A percentile compares a stretch with the other conserved stretches of the same genome.
phyloP scores from a whole-genome alignment of 2,797 vertebrate genomes.

The Bucorvus abyssinicus region DNA sequence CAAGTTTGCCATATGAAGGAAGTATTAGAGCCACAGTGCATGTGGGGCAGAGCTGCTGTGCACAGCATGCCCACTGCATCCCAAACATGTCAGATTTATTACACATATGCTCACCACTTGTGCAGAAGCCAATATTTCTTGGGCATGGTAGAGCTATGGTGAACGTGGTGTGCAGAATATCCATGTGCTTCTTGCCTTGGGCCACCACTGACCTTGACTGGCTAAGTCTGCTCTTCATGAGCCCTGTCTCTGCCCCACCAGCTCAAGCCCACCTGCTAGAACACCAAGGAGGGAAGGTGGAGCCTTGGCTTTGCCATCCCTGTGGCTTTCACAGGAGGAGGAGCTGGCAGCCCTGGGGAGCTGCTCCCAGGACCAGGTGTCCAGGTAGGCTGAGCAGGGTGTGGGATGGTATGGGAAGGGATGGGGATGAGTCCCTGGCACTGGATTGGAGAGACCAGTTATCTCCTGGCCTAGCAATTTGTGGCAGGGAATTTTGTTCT shows the following conservation, averaged over 20 bases:
- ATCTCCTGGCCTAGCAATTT: neutral
- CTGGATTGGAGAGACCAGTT: neutral
- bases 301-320: neutral
- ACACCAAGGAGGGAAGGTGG: neutral
- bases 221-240: neutral
- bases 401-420: neutral
- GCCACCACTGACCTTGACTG: neutral
- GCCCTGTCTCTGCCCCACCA: neutral
- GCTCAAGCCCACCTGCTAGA: neutral
- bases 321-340: neutral
- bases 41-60: neutral
- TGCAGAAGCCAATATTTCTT: neutral
- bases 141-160: neutral
- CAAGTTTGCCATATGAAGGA: neutral
- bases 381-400: neutral
- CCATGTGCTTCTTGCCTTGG: accelerated
- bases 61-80: neutral
- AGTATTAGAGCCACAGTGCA: neutral
- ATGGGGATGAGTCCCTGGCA: accelerated
- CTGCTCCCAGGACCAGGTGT: neutral
- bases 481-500: neutral
- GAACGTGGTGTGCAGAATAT: neutral
- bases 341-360: neutral
- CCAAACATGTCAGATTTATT: neutral
- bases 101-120: accelerated